Evolutionary conservation across 1,140 invertebrate genomes (phyloP).

Genomic region (Goniozus legneri): DNA sequence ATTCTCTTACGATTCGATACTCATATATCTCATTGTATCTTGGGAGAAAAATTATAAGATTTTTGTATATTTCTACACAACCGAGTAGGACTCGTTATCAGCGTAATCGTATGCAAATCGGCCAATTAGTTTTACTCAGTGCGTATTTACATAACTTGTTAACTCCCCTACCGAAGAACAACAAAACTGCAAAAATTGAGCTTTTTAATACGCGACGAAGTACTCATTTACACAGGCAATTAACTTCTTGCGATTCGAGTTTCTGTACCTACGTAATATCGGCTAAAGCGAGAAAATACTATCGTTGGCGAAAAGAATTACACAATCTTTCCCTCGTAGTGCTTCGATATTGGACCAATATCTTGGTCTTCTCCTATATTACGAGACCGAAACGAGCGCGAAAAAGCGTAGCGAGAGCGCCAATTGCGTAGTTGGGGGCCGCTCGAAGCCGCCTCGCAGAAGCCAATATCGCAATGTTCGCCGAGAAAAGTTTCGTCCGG

Average conservation of each 20-base stretch:
- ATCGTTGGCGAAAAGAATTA: conserved; percentile 3
- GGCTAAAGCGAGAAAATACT: neutral
- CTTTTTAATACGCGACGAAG: conserved; percentile 17
- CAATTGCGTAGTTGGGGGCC: no score
- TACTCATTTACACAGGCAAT: conserved; percentile 18
- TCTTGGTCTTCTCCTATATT: neutral
- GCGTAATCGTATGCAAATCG: conserved; percentile 31
- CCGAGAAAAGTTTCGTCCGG: conserved; percentile 45
- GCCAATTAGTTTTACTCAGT: conserved; percentile 29
- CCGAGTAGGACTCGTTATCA: no score
- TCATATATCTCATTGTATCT: no score
- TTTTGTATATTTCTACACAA: no score
- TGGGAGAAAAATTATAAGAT: no score
- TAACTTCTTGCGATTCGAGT: conserved; percentile 6
- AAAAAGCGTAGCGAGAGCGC: neutral
- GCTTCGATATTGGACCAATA: neutral
- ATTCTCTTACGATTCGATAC: no score
- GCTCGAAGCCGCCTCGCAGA: conserved; percentile 29
- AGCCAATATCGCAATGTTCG: conserved; percentile 51
- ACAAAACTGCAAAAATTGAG: conserved; percentile 27
- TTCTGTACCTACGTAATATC: neutral
- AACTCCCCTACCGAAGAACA: conserved; percentile 23
- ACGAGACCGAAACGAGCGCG: neutral
- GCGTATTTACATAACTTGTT: conserved; percentile 29
- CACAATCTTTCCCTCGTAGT: neutral